Evolutionary conservation across 2,797 vertebrate species (phyloP).

Genomic region (Lophotriccus pileatus): DNA sequence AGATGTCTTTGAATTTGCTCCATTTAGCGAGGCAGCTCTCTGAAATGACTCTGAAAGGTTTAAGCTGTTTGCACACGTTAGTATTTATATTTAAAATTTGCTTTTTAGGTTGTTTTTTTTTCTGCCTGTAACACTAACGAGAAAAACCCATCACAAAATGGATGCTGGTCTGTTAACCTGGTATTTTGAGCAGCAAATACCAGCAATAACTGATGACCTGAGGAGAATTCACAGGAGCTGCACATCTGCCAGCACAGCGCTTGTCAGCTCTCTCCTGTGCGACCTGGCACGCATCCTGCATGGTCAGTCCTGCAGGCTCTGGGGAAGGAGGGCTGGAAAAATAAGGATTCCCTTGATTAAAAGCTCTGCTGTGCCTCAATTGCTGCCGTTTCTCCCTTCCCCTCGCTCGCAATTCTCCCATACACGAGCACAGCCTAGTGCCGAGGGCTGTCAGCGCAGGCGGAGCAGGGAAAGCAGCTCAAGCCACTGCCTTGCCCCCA

Average conservation of each 20-base stretch:
- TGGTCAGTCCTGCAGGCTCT: not conserved
- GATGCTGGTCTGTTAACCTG: not conserved
- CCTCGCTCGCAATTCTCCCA: not conserved
- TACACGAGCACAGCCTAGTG: constrained; percentile 41
- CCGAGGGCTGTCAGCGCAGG: not conserved
- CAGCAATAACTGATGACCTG: not conserved
- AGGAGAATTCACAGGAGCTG: not conserved
- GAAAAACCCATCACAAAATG: not conserved
- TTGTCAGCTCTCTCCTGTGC: not conserved
- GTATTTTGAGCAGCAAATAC: not conserved
- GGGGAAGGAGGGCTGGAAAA: not conserved
- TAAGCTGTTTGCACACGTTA: rapidly evolving
- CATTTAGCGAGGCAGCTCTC: not conserved
- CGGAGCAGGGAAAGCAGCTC: not conserved
- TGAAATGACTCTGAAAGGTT: not conserved
- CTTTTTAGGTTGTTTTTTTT: not conserved
- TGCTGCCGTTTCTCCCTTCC: not conserved
- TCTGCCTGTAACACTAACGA: not conserved
- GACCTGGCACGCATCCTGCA: not conserved
- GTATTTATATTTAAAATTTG: not conserved
- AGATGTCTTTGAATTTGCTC: not conserved
- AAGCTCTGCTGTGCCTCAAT: not conserved
- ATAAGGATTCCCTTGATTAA: not conserved
- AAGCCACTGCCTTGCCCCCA: not conserved
- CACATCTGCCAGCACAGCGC: not conserved